Conservation (phyloP, 2,113 vertebrate species). For the Menura novaehollandiae region DNA sequence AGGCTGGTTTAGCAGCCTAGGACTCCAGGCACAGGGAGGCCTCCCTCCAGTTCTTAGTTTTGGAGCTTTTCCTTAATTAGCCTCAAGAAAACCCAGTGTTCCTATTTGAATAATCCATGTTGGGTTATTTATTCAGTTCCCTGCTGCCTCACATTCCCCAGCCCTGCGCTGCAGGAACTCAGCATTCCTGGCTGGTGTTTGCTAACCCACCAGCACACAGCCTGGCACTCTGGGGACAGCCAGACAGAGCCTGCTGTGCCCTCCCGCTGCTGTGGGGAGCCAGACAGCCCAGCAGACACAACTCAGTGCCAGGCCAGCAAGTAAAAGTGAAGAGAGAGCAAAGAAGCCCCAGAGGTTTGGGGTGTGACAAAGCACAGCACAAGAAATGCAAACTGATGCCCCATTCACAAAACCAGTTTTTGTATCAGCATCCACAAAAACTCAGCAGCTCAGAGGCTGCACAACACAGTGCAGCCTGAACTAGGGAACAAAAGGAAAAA, state of each 20-base stretch:
- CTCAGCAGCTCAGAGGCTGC: background rate
- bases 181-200: background rate
- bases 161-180: slow-evolving; percentile 30
- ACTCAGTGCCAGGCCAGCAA: background rate
- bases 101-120: slow-evolving; percentile 60
- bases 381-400: background rate
- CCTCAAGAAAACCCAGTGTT: slow-evolving; percentile 47
- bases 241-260: background rate
- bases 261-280: background rate
- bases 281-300: background rate
- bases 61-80: slow-evolving; percentile 67
- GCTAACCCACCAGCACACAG: background rate
- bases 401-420: background rate
- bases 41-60: slow-evolving; percentile 8
- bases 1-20: slow-evolving; percentile 41
- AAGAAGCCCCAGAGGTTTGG: background rate
- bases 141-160: slow-evolving; percentile 37
- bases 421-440: background rate
- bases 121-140: slow-evolving; percentile 68
- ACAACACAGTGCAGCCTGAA: background rate
- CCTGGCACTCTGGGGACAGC: background rate
- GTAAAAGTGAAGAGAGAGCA: background rate
- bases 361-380: background rate
- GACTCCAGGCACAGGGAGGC: background rate
- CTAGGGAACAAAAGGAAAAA: background rate